Conservation (phyloP, 2,888 invertebrate species). For the Papilio gigon region DNA sequence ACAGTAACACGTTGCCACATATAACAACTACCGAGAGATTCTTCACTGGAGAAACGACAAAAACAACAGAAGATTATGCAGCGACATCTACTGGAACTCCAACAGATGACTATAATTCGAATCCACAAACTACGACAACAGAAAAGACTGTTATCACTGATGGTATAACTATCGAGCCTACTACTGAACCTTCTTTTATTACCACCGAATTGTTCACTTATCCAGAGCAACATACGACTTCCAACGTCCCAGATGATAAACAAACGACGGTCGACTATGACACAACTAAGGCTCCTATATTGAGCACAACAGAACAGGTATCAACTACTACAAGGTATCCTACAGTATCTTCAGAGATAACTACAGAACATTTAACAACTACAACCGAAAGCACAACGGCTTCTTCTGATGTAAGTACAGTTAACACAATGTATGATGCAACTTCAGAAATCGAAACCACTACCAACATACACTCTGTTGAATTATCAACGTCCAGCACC, state of each 20-base stretch:
- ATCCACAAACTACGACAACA: neutral
- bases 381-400: neutral
- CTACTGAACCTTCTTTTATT: neutral
- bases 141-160: neutral
- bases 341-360: constrained; percentile 1
- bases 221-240: neutral
- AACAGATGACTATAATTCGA: constrained; percentile 3
- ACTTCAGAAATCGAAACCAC: neutral
- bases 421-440: neutral
- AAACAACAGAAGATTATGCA: constrained; percentile 3
- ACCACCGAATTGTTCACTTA: neutral
- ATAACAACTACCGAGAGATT: neutral
- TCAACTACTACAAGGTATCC: neutral
- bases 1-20: neutral
- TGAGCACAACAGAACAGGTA: constrained; percentile 4
- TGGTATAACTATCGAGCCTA: neutral
- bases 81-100: neutral
- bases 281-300: neutral
- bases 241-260: neutral
- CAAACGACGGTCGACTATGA: neutral
- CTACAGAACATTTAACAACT: neutral
- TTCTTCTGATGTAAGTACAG: constrained; percentile 25
- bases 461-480: neutral
- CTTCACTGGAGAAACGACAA: neutral
- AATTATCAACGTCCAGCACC: neutral